These are phyloP conservation scores for Nasonia longicornis DNA, from an alignment of 1,140 invertebrate species.

Conservation along the genomic window DNA sequence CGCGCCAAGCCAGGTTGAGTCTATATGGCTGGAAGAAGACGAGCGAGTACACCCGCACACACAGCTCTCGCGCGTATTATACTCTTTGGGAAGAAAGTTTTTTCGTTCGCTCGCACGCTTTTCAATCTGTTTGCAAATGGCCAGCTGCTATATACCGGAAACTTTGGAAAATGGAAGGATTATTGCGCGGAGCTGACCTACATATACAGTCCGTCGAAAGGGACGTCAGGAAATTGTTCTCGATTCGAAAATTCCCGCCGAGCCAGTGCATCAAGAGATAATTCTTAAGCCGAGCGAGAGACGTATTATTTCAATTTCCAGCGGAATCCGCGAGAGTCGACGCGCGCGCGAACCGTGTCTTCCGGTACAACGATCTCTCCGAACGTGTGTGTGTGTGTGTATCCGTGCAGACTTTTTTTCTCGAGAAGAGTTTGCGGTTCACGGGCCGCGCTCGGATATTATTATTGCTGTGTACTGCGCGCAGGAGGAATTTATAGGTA, in stretches of 20 bases:
- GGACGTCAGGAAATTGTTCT: not conserved
- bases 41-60: not conserved
- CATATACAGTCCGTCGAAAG: not conserved
- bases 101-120: not conserved
- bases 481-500: not conserved
- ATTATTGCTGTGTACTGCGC: not conserved
- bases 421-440: not conserved
- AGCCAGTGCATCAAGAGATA: not conserved
- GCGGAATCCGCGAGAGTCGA: slow-evolving; percentile 53
- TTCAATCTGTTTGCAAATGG: slow-evolving; percentile 21
- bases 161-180: not conserved
- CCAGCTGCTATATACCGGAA: not conserved
- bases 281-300: not conserved
- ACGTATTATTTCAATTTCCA: slow-evolving; percentile 60
- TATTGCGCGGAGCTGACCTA: not conserved
- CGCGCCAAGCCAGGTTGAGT: slow-evolving; percentile 21
- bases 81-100: not conserved
- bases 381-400: not conserved
- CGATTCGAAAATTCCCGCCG: not conserved
- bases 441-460: slow-evolving; percentile 1
- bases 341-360: slow-evolving; percentile 57
- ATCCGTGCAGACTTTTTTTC: not conserved
- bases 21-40: not conserved
- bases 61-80: not conserved
- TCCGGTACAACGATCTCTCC: slow-evolving; percentile 65